These are phyloP conservation scores for Onychomys leucogaster DNA, from an alignment of 2,797 vertebrate species.

Conservation along the genomic window DNA sequence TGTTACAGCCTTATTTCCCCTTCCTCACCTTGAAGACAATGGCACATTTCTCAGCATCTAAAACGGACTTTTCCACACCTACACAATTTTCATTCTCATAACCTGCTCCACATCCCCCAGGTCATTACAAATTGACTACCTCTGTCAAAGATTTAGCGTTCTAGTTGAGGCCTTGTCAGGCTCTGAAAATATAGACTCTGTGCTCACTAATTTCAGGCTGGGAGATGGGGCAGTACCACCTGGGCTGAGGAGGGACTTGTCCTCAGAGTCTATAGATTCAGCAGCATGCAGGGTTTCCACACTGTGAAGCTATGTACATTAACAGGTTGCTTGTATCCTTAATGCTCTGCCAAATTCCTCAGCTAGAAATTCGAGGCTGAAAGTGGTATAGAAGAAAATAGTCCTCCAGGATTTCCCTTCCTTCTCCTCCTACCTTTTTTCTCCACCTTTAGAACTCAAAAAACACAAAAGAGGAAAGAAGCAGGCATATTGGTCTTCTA, in stretches of 20 bases:
- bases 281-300: not conserved
- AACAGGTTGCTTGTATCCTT: not conserved
- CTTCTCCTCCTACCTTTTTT: not conserved
- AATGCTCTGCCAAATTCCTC: not conserved
- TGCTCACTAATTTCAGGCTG: not conserved
- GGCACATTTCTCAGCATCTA: slow-evolving; percentile 41
- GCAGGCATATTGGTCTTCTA: not conserved
- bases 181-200: slow-evolving; percentile 26
- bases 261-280: not conserved
- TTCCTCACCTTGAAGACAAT: not conserved
- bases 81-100: slow-evolving; percentile 56
- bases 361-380: not conserved
- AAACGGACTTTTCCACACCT: not conserved
- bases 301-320: not conserved
- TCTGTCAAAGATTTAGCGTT: slow-evolving; percentile 31
- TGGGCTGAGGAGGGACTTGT: not conserved
- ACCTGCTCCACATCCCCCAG: not conserved
- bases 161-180: not conserved
- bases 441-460: not conserved
- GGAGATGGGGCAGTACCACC: not conserved
- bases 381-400: not conserved
- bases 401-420: not conserved
- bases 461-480: not conserved
- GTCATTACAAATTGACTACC: slow-evolving; percentile 22
- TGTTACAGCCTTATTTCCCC: not conserved